Evolutionary conservation across 37 sponge, comb jelly and placozoan genomes (phyloP).

Genomic region (Agelas oroides): DNA sequence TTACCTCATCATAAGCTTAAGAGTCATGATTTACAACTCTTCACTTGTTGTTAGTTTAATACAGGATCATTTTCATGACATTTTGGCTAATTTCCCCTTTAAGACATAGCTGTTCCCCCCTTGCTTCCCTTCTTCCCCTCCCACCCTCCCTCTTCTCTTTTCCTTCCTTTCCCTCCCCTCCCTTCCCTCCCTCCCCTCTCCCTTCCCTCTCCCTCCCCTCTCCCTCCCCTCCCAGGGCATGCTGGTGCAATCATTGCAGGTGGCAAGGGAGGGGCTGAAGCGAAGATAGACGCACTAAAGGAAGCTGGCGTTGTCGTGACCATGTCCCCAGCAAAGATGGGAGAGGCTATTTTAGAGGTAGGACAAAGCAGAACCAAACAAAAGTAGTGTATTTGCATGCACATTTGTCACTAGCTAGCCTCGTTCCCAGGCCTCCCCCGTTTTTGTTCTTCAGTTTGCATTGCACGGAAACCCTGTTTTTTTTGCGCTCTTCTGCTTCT

Average conservation of each 20-base stretch:
- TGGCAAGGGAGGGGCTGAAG: conserved; percentile 98
- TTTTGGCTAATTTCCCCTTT: too few species aligned
- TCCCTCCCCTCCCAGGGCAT: conserved; percentile 72
- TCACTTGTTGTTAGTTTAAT: too few species aligned
- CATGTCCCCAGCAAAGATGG: conserved; percentile 90
- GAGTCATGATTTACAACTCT: too few species aligned
- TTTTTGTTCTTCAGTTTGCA: background rate
- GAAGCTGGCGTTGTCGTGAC: conserved; percentile 82
- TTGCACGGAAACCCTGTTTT: too few species aligned
- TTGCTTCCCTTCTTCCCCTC: too few species aligned
- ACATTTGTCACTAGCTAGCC: too few species aligned
- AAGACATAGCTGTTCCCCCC: background rate
- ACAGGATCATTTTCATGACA: too few species aligned
- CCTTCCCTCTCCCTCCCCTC: too few species aligned
- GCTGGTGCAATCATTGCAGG: conserved; percentile 99
- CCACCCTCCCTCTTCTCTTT: background rate
- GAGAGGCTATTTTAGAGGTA: conserved; percentile 82
- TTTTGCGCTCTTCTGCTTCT: too few species aligned
- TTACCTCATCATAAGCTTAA: too few species aligned
- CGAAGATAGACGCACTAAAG: conserved; percentile 89
- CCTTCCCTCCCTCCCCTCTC: too few species aligned
- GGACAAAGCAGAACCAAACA: background rate
- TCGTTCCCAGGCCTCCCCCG: background rate
- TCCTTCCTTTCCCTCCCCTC: background rate
- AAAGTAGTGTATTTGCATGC: too few species aligned